Base-by-base conservation (phyloP, 2,888 invertebrate species). In the Pristionchus arcanus region DNA sequence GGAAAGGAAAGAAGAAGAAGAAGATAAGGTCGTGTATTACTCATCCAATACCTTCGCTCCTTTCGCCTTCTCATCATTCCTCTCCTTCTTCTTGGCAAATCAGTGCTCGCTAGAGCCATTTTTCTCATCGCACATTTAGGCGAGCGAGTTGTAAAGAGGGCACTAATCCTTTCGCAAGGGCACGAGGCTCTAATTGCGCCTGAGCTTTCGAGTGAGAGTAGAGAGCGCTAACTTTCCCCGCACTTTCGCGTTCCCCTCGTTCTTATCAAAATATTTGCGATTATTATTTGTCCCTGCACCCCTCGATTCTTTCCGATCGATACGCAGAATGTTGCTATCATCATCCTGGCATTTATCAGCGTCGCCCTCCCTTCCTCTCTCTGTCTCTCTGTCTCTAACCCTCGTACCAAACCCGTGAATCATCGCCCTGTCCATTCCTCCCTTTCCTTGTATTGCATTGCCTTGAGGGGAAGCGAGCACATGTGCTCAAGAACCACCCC, bases 401-500 rank as follows among this genome's bases (percentile, higher is more conserved):
- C 37, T 42, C 89, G 31, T 89, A 28, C 63, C 74, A 49, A 34
- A 42, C 28, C 28, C 89, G 21, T 59, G 81, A 25, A 49, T 77
- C 42, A 74, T 25, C 34, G 21, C 34, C 71, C 31, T 31, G 42
- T 55, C 74, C 16, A 28, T 71, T 88, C 55, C 81, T 49, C 28
- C 11, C 11, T 77, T 66, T 59, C 34, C 63, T 90, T 53, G 11
- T 49, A 49, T 49, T 49, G 31, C 74, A 55, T 71, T 87, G 37
- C 81, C 63, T 66, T 63, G 37, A n/a, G 86, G 25, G 28, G 81
- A n/a, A 31, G 42, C 55, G 49, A 31, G 42, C 63, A 74, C 63
- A 25, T 37, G 28, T 37, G 85, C 71, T 68, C 89, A 59, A 81
- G 81, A 81, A 81, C 77, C 71, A 81, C 77, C 59, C 87, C 87